Evolutionary conservation across 2,888 invertebrate genomes (phyloP), one percentile per base, ranked within the genome.

Genomic region (Amaurobius ferox): DNA sequence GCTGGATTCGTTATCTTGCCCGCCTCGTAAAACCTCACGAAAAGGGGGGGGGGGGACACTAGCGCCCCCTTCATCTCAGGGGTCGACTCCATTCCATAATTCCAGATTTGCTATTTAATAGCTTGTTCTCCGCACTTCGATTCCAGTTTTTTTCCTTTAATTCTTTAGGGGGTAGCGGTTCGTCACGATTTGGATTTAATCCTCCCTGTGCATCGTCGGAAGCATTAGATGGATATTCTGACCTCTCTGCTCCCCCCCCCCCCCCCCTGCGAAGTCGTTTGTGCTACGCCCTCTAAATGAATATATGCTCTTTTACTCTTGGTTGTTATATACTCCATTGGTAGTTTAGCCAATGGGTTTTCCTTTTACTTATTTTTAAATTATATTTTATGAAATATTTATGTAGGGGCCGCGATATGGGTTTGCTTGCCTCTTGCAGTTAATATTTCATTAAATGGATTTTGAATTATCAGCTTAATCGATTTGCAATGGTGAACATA

Each of bases 81-180:
- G 79, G 79, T 40, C 77, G 71, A 64, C 64, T 64, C 26, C 39
- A 61, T 77, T 35, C 77, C 76, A 83, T 83, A 83, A 83, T 83
- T 83, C 72, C 83, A 83, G 83, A 83, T 83, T 83, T 83, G 77
- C 77, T 83, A 83, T 83, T 83, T 83, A 83, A 83, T 83, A 83
- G 83, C 83, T 71, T 83, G 83, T 83, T 76, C 83, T 77, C 70
- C 48, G 71, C 81, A 74, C 74, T 74, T 67, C 35, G 76, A 44
- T 48, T 35, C 35, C 23, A 39, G 64, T 16, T 61, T 35, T 71
- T 74, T 62, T 61, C 39, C 48, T 64, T 23, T 83, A 40, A 71
- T 83, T 83, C 44, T 72, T 72, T 30, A n/a, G 7, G 19, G 62
- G 61, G 62, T 62, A 74, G 81, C 40, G 70, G 81, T 70, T 64